Evolutionary conservation across 2,113 vertebrate species (phyloP), one percentile per base, ranked within the genome.

Genomic region (Paratilapia polleni): DNA sequence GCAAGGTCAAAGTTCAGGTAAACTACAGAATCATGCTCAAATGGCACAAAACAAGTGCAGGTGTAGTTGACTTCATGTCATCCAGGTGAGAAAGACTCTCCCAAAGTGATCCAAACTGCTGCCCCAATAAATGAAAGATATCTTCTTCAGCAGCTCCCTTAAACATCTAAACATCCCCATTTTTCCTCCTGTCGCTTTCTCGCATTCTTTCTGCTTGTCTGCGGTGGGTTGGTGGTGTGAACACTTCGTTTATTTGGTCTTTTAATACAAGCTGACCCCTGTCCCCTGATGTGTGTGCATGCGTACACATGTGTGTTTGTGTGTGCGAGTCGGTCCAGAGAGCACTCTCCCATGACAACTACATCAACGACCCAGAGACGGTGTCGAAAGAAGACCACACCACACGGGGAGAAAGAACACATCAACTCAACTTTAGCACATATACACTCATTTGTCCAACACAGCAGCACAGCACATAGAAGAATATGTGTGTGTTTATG

Each of bases 271-370:
- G 80, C 87, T 79, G 91, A 94, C 93, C 92, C 88, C 81, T 80
- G 85, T 91, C 79, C 77, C 68, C 80, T 17, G 47, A 77, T 82
- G 91, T 84, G 87, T 82, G 83, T 26, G 85, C 41, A 49, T 58
- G n/a, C 41, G 58, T 60, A 52, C 36, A 31, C 57, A 61, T n/a
- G 47, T 78, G 61, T 66, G 75, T 58, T 52, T n/a, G 62, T 43
- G 61, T 76, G 57, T 77, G 79, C 13, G 24, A 60, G 78, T 58
- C 22, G 17, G 77, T 78, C 90, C 83, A 86, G 87, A 74, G 90
- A 91, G 92, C 92, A 93, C 88, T 95, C 94, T 95, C 95, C 95
- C 95, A 95, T 95, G 93, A 95, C 92, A 94, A 87, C 93, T 91
- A 92, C 85, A 91, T 93, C 93, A 94, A 91, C 90, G 93, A 94